Percentiles rank a stretch among this genome's conserved stretches.
Evolutionary conservation across 2,888 invertebrate species (phyloP).

Genomic region (Euplexia lucipara): DNA sequence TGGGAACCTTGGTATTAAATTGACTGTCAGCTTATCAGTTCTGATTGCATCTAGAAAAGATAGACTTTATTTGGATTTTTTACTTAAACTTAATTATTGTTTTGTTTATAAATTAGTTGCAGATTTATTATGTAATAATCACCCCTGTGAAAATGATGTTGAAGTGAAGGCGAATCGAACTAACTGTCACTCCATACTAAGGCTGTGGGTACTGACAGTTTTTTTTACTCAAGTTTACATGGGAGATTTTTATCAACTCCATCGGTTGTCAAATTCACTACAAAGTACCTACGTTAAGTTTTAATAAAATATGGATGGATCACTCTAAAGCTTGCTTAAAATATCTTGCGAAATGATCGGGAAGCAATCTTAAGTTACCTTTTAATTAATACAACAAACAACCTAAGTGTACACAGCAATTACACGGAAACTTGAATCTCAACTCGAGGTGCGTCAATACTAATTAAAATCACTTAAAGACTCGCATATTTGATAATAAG

Average conservation of each 20-base stretch:
- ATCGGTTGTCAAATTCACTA: too few species aligned
- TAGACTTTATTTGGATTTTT: constrained; percentile 1
- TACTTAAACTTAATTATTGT: too few species aligned
- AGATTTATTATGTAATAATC: too few species aligned
- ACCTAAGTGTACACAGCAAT: neutral
- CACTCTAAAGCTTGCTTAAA: neutral
- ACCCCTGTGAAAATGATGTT: too few species aligned
- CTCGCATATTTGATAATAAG: neutral
- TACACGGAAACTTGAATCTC: constrained; percentile 5
- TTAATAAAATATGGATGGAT: too few species aligned
- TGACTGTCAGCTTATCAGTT: constrained; percentile 9
- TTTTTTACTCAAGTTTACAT: too few species aligned
- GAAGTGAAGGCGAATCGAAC: too few species aligned
- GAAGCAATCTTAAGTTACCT: constrained; percentile 7
- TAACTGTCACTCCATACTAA: too few species aligned
- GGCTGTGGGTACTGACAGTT: too few species aligned
- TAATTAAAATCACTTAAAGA: constrained; percentile 47
- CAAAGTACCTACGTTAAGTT: too few species aligned
- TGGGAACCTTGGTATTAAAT: constrained; percentile 21
- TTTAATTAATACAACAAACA: constrained; percentile 7
- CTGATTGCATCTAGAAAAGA: neutral
- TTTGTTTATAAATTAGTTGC: too few species aligned
- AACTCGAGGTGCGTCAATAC: constrained; percentile 22
- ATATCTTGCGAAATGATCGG: neutral
- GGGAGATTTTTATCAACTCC: too few species aligned